These are phyloP conservation scores for Pseudoips prasinana DNA, from an alignment of 2,888 invertebrate genomes.

Conservation along the genomic window DNA sequence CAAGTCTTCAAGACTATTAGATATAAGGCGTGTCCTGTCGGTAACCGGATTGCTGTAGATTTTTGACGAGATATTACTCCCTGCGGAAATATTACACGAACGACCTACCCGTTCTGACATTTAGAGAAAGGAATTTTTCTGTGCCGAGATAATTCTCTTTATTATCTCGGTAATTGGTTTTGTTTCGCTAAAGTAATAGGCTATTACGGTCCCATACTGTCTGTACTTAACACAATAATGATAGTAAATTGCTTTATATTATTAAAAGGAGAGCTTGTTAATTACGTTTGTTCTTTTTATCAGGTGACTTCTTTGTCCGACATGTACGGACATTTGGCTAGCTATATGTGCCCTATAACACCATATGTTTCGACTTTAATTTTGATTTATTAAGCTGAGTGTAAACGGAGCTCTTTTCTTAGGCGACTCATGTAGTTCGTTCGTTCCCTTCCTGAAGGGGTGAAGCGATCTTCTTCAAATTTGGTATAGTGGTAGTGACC, in stretches of 20 bases:
- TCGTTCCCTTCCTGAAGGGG: too few species aligned
- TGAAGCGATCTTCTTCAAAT: too few species aligned
- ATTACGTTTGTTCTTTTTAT: conserved; percentile 8
- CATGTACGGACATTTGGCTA: too few species aligned
- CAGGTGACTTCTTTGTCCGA: neutral
- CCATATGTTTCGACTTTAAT: too few species aligned
- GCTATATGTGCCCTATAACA: too few species aligned
- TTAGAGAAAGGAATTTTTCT: conserved; percentile 41
- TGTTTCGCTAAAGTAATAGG: conserved; percentile 40
- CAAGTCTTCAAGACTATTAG: conserved; percentile 1
- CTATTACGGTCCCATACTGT: conserved; percentile 28
- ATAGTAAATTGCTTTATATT: conserved; percentile 18
- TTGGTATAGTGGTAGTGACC: too few species aligned
- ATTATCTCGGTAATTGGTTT: conserved; percentile 47
- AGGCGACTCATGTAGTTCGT: too few species aligned
- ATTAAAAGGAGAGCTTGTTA: conserved; percentile 15
- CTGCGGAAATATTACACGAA: conserved; percentile 44
- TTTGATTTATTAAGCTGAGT: too few species aligned
- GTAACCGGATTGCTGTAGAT: conserved; percentile 51
- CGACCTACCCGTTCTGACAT: conserved; percentile 41
- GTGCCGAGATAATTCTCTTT: conserved; percentile 39
- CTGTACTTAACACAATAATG: conserved; percentile 19
- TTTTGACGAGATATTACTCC: conserved; percentile 43
- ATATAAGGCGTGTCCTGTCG: conserved; percentile 42
- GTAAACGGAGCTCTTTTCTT: too few species aligned